Percentiles rank a stretch among this genome's conserved stretches.
These are phyloP conservation scores for Dolomedes plantarius DNA, from an alignment of 2,888 invertebrate species.

Conservation along the genomic window DNA sequence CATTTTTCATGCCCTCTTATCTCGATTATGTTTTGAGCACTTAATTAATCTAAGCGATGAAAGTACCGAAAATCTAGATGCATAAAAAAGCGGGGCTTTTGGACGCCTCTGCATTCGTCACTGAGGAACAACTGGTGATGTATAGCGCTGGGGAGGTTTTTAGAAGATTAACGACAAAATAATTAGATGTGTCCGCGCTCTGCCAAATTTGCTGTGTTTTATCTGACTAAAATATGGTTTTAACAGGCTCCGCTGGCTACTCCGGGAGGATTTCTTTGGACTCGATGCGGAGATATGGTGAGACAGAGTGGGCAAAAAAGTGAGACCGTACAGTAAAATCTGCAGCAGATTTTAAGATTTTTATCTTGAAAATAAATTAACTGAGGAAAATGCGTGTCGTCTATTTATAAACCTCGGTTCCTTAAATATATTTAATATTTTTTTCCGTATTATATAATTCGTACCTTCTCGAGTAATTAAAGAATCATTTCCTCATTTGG, in stretches of 20 bases:
- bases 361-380: too few relatives aligned
- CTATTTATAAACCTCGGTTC: too few relatives aligned
- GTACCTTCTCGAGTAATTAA: too few relatives aligned
- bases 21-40: conserved; percentile 56
- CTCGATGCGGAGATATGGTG: background rate
- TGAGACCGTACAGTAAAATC: too few relatives aligned
- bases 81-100: background rate
- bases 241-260: background rate
- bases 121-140: conserved; percentile 40
- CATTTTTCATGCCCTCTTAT: conserved; percentile 59
- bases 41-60: conserved; percentile 60
- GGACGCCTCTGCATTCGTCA: conserved; percentile 14
- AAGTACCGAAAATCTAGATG: conserved; percentile 33
- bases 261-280: background rate
- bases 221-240: conserved; percentile 1
- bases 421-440: too few relatives aligned
- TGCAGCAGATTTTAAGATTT: too few relatives aligned
- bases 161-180: conserved; percentile 60
- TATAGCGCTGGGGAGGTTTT: conserved; percentile 43
- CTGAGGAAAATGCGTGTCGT: too few relatives aligned
- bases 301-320: too few relatives aligned
- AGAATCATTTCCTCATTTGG: too few relatives aligned
- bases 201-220: conserved; percentile 9
- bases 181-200: conserved; percentile 48
- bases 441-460: too few relatives aligned